phyloP scores from a whole-genome alignment of 2,888 invertebrate species.

The Antitype chi region DNA sequence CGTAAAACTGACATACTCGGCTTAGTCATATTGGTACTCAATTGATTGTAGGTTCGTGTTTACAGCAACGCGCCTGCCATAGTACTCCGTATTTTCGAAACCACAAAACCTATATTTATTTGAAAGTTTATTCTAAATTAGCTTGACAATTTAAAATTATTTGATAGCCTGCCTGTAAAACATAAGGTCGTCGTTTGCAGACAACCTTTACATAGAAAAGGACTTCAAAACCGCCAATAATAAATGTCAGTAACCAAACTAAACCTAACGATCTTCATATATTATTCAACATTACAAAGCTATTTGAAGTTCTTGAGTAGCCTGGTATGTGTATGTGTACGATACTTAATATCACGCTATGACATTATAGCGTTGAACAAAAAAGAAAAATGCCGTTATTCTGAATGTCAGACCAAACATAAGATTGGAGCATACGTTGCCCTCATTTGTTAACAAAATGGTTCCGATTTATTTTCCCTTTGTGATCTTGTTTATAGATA shows the following conservation, averaged over 20 bases:
- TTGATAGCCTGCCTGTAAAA: too few species aligned
- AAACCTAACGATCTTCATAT: neutral
- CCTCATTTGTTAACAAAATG: conserved; percentile 83
- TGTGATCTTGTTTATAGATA: conserved; percentile 78
- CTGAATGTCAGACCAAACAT: conserved; percentile 74
- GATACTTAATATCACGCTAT: conserved; percentile 57
- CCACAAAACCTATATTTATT: too few species aligned
- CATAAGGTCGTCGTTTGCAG: too few species aligned
- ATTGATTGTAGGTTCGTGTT: neutral
- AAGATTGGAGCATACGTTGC: conserved; percentile 80
- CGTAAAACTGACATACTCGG: neutral
- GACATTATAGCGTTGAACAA: conserved; percentile 67
- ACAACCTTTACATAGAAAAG: neutral
- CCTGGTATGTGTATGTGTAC: neutral
- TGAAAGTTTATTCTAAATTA: too few species aligned
- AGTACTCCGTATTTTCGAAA: too few species aligned
- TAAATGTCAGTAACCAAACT: neutral
- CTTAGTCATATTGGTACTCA: neutral
- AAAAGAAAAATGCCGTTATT: conserved; percentile 71
- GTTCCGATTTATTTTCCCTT: conserved; percentile 80
- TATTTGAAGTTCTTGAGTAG: neutral
- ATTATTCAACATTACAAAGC: too few species aligned
- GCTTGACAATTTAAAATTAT: too few species aligned
- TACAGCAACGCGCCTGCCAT: too few species aligned
- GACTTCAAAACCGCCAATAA: neutral